phyloP scores from a whole-genome alignment of 2,113 vertebrate genomes.

The Fregata magnificens region DNA sequence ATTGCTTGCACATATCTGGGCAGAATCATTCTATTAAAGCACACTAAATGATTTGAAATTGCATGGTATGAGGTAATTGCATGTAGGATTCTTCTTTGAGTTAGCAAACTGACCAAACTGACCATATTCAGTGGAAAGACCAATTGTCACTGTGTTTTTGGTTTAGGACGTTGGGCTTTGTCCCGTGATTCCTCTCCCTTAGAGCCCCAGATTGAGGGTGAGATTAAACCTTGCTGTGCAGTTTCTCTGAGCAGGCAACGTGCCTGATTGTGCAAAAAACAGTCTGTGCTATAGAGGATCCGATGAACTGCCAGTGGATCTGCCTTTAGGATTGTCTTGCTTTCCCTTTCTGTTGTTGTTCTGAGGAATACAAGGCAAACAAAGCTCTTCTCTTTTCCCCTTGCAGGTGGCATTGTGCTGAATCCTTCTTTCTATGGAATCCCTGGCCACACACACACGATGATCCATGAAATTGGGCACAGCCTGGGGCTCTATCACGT shows the following conservation, averaged over 20 bases:
- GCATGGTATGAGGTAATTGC: not conserved
- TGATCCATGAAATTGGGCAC: constrained; percentile 98
- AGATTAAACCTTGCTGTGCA: not conserved
- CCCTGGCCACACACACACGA: constrained; percentile 94
- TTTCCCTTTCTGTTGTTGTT: not conserved
- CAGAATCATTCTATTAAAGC: not conserved
- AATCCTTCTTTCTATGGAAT: constrained; percentile 96
- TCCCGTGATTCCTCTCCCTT: not conserved
- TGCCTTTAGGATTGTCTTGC: not conserved
- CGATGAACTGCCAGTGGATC: not conserved
- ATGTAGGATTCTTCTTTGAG: not conserved
- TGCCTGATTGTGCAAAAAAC: not conserved
- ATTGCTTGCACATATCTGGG: not conserved
- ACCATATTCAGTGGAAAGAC: not conserved
- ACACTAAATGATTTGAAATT: not conserved
- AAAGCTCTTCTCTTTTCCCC: constrained; percentile 15
- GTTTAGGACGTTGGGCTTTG: not conserved
- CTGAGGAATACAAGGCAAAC: not conserved
- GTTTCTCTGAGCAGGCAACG: not conserved
- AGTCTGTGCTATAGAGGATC: not conserved
- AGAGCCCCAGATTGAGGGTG: not conserved
- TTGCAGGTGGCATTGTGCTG: constrained; percentile 87
- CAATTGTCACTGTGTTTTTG: not conserved
- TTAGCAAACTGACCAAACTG: not conserved
- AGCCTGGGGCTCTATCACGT: constrained; percentile 96